These are phyloP conservation scores for Pungitius pungitius DNA, from an alignment of 2,113 vertebrate species.

Conservation along the genomic window DNA sequence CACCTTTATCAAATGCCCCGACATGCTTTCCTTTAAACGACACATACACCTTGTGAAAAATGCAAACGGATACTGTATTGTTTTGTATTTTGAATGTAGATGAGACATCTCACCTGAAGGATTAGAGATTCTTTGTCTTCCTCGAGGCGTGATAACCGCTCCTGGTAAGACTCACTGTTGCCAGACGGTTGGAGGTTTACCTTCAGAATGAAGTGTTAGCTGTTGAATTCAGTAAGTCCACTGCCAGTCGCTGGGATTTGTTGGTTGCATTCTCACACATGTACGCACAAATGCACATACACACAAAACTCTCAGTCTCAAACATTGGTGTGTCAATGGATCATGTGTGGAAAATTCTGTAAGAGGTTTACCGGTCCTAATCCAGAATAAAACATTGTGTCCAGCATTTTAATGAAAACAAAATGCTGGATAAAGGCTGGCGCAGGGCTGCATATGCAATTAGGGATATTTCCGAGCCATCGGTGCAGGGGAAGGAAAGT, in stretches of 20 bases:
- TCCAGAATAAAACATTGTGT: conserved; percentile 47
- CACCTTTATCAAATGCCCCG: conserved; percentile 3
- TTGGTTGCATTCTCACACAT: not conserved
- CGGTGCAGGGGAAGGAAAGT: conserved; percentile 35
- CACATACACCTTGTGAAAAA: not conserved
- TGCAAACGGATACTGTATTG: not conserved
- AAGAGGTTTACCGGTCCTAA: conserved; percentile 61
- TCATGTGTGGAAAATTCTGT: conserved; percentile 10
- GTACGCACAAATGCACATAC: not conserved
- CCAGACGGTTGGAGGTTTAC: conserved; percentile 82
- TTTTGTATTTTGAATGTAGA: not conserved
- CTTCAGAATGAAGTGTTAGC: conserved; percentile 73
- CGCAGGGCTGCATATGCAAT: conserved; percentile 16
- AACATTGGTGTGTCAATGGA: conserved; percentile 25
- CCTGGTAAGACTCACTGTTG: conserved; percentile 91
- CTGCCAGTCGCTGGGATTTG: conserved; percentile 29
- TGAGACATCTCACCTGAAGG: conserved; percentile 87
- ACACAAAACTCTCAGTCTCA: conserved; percentile 1
- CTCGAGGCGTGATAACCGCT: conserved; percentile 93
- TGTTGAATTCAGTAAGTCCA: conserved; percentile 35
- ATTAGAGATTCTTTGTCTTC: conserved; percentile 97
- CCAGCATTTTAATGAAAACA: conserved; percentile 22
- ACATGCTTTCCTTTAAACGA: conserved; percentile 5
- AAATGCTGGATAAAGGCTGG: conserved; percentile 4
- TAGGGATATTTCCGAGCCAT: conserved; percentile 30